A percentile compares a stretch with the other conserved stretches of the same genome.
These are phyloP conservation scores for Neuroscelio doddi DNA, from an alignment of 2,888 invertebrate genomes.

Conservation along the genomic window DNA sequence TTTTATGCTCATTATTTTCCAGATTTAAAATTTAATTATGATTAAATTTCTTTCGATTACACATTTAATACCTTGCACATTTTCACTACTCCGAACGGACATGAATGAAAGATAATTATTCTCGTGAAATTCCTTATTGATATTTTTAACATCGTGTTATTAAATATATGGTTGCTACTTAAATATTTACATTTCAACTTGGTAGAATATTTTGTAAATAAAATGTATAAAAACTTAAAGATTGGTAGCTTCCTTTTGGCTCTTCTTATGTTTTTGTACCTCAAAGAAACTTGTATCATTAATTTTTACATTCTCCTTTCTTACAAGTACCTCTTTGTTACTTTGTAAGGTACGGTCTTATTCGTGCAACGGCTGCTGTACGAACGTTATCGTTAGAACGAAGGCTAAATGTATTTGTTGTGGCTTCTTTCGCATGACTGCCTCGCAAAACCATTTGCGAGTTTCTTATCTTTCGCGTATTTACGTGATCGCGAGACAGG, in stretches of 20 bases:
- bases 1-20: background rate
- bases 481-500: slow-evolving; percentile 27
- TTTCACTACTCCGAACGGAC: too few species aligned
- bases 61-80: too few species aligned
- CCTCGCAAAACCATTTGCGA: slow-evolving; percentile 15
- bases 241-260: too few species aligned
- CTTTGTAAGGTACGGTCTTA: background rate
- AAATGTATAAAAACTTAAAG: too few species aligned
- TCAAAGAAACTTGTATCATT: slow-evolving; percentile 7
- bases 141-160: too few species aligned
- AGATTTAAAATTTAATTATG: background rate
- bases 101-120: too few species aligned
- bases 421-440: slow-evolving; percentile 34
- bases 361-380: slow-evolving; percentile 1
- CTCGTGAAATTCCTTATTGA: too few species aligned
- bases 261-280: background rate
- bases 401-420: slow-evolving; percentile 47
- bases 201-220: too few species aligned
- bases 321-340: background rate
- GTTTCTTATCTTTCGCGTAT: slow-evolving; percentile 32
- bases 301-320: slow-evolving; percentile 5
- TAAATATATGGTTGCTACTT: too few species aligned
- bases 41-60: too few species aligned
- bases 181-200: too few species aligned
- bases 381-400: slow-evolving; percentile 23